A percentile compares a stretch with the other conserved stretches of the same genome.
Evolutionary conservation across 2,888 invertebrate genomes (phyloP).

Genomic region (Apotomis betuletana): DNA sequence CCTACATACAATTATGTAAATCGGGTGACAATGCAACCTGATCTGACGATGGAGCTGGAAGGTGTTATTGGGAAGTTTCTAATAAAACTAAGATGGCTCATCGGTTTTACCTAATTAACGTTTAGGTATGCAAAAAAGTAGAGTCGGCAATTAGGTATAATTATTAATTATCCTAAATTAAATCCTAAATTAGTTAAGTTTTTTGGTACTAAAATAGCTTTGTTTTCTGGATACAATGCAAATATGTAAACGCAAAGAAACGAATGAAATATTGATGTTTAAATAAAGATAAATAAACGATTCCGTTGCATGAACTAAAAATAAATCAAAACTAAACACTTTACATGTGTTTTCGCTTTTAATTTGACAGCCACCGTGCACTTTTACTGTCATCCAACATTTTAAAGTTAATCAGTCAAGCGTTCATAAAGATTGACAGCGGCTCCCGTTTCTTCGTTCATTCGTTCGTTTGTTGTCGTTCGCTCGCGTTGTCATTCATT

Average conservation of each 20-base stretch:
- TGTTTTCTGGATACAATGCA: neutral
- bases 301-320: constrained; percentile 6
- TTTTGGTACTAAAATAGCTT: neutral
- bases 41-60: no score
- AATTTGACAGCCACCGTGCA: constrained; percentile 39
- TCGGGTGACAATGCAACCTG: no score
- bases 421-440: constrained; percentile 38
- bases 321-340: constrained; percentile 29
- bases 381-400: constrained; percentile 40
- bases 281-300: constrained; percentile 13
- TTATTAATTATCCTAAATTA: no score
- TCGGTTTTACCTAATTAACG: no score
- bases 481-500: constrained; percentile 43
- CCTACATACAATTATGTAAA: no score
- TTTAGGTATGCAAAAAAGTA: no score
- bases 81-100: no score
- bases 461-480: constrained; percentile 29
- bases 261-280: neutral
- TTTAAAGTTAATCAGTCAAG: constrained; percentile 39
- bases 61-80: no score
- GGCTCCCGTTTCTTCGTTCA: constrained; percentile 20
- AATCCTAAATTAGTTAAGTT: neutral
- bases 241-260: constrained; percentile 5
- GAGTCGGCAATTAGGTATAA: no score
- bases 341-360: constrained; percentile 33